Conservation (phyloP, 2,888 invertebrate genomes). For the Andricus curvator region DNA sequence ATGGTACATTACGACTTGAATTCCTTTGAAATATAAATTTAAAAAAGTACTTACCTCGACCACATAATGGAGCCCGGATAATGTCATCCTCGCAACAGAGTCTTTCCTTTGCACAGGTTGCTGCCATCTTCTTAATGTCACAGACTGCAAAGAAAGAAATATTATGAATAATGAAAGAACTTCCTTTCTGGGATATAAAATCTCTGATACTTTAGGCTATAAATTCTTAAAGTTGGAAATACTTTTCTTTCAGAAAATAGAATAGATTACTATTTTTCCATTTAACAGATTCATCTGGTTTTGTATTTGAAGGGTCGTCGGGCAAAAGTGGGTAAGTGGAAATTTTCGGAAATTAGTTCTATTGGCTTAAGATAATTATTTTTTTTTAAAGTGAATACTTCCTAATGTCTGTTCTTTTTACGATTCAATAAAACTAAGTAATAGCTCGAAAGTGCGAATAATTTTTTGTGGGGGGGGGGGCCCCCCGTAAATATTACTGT, state of each 20-base stretch:
- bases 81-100: conserved; percentile 90
- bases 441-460: no score
- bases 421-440: no score
- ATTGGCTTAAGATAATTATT: no score
- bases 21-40: conserved; percentile 8
- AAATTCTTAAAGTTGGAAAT: not conserved
- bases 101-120: conserved; percentile 84
- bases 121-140: conserved; percentile 77
- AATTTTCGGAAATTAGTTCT: no score
- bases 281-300: not conserved
- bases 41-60: conserved; percentile 83
- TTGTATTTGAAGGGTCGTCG: not conserved
- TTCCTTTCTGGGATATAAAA: not conserved
- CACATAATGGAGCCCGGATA: conserved; percentile 88
- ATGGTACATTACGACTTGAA: not conserved
- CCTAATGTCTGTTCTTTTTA: no score
- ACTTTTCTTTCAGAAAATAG: not conserved
- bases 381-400: no score
- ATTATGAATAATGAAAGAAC: conserved; percentile 16
- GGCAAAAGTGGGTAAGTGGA: no score
- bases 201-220: not conserved
- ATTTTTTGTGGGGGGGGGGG: no score
- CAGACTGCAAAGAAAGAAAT: conserved; percentile 78
- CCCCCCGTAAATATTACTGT: no score
- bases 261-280: no score